Base-by-base conservation (phyloP, 2,888 invertebrate species). In the Acanthacorydalis orientalis region DNA sequence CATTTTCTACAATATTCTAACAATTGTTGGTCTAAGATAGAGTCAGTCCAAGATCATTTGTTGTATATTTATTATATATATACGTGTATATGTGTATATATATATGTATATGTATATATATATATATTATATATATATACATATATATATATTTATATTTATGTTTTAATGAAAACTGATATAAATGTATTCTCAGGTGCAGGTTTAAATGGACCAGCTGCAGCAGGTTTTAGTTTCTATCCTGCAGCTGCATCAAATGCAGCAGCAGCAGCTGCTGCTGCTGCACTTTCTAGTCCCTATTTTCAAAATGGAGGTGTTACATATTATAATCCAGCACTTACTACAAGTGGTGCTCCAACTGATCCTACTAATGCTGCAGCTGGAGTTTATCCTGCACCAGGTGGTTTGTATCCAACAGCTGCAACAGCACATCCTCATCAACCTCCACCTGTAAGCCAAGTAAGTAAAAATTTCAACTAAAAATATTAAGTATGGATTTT, bases 231-330 rank as follows among this genome's bases (percentile, higher is more conserved):
- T 57, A 56, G 61, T 56, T 66, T 63, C 57, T 65, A 62, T 53
- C 53, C 61, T 56, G 62, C 64, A 51, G 58, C 64, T 52, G 57
- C 61, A 46, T 23, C 23, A 23, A 23, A 23, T 23, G 60, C 62
- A 40, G 58, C 62, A 51, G 49, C 50, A 32, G 51, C 54, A 32
- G 61, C 63, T 44, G 62, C 67, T 35, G 60, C 68, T 23, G 69
- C 65, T 31, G 65, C 53, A 59, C 64, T 51, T 57, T 68, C 43
- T 68, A 68, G 34, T 62, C 58, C 49, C 61, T 63, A 53, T 40
- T 55, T 52, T 49, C 64, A 64, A 50, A 60, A 63, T 12, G 64
- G 64, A 31, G 61, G 65, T 31, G 61, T 64, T 15, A 47, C 47
- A 10, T 47, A 47, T 16, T 47, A 47, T 23, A 47, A 47, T 34